Conservation (phyloP, 2,797 vertebrate species). For the Scarus forsteni region DNA sequence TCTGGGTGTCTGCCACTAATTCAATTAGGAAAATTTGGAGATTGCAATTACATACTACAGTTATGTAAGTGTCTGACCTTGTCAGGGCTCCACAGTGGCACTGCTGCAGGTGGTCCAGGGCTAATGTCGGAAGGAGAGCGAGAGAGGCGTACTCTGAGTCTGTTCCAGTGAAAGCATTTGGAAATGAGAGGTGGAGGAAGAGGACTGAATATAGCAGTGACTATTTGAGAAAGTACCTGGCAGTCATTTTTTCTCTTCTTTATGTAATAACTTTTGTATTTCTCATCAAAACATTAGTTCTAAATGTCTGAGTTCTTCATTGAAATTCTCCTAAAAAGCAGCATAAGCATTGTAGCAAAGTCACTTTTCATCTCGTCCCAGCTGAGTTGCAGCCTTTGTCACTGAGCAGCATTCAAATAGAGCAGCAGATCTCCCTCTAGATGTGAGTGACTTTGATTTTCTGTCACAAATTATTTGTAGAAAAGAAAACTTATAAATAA, state of each 20-base stretch:
- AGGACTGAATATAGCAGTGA: not conserved
- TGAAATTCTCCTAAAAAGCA: conserved; percentile 26
- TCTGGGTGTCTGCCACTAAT: conserved; percentile 53
- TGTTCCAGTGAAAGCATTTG: conserved; percentile 18
- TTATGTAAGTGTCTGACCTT: conserved; percentile 60
- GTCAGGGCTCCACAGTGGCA: conserved; percentile 24
- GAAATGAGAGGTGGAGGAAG: conserved; percentile 27
- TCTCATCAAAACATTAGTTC: conserved; percentile 37
- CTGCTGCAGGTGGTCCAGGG: conserved; percentile 17
- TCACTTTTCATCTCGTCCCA: conserved; percentile 24
- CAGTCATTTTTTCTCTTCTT: conserved; percentile 6
- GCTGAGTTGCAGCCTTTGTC: not conserved
- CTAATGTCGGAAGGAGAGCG: conserved; percentile 19
- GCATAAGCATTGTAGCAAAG: conserved; percentile 21
- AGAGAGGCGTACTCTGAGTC: conserved; percentile 5
- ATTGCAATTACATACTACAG: conserved; percentile 52
- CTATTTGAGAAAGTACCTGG: not conserved
- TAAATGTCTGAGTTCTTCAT: conserved; percentile 11
- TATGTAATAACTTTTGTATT: conserved; percentile 24
- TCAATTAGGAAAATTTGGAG: conserved; percentile 58
- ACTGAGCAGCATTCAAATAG: not conserved
- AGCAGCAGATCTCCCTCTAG: not conserved
- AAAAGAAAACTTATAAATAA: not conserved
- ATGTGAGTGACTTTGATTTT: conserved; percentile 23
- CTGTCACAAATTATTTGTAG: not conserved